phyloP scores from a whole-genome alignment of 2,888 invertebrate genomes.

The Lepidocyrtinus sp. region DNA sequence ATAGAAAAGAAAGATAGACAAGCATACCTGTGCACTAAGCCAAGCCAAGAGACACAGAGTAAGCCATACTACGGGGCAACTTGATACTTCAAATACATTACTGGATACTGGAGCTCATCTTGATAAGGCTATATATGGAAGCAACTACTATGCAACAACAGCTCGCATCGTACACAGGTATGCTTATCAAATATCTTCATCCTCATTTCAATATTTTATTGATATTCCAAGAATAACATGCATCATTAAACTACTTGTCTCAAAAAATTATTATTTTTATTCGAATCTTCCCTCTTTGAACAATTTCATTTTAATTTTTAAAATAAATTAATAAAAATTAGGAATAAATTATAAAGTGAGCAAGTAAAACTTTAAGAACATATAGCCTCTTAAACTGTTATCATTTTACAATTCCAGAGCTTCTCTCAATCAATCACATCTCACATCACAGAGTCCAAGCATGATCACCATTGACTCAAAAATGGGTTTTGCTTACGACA shows the following conservation, averaged over 20 bases:
- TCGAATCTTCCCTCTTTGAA: too few relatives aligned
- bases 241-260: neutral
- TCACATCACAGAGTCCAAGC: constrained; percentile 44
- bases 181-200: constrained; percentile 32
- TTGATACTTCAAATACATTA: neutral
- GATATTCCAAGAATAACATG: neutral
- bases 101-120: neutral
- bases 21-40: constrained; percentile 70
- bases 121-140: neutral
- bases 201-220: neutral
- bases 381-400: constrained; percentile 5
- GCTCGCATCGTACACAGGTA: constrained; percentile 63
- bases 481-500: too few relatives aligned
- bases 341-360: neutral
- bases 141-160: neutral
- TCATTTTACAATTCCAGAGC: neutral
- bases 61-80: neutral
- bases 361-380: neutral
- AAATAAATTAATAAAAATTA: constrained; percentile 9
- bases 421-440: constrained; percentile 18
- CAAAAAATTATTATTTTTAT: neutral
- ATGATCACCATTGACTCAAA: constrained; percentile 21
- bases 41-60: constrained; percentile 55
- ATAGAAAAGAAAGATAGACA: constrained; percentile 47
- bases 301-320: too few relatives aligned